Conservation (phyloP, 2,797 vertebrate genomes). For the Antrozous pallidus region DNA sequence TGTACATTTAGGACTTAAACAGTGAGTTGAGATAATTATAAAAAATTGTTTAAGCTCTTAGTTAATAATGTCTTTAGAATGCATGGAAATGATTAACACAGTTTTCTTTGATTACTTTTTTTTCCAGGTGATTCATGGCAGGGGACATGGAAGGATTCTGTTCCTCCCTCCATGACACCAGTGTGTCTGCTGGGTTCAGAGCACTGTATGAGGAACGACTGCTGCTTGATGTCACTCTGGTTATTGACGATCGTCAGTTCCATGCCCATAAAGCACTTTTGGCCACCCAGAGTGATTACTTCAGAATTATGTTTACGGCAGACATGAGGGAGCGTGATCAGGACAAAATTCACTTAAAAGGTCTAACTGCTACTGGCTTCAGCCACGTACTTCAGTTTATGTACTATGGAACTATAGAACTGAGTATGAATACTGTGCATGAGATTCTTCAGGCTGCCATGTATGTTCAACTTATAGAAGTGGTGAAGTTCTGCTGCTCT, state of each 20-base stretch:
- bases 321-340: constrained; percentile 99
- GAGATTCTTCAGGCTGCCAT: constrained; percentile 99
- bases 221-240: constrained; percentile 94
- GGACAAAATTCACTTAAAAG: constrained; percentile 99
- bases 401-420: constrained; percentile 99
- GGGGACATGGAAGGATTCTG: constrained; percentile 99
- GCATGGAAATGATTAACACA: constrained; percentile 74
- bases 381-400: constrained; percentile 98
- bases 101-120: constrained; percentile 79
- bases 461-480: constrained; percentile 99
- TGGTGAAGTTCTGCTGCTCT: constrained; percentile 99
- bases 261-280: constrained; percentile 99
- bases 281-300: constrained; percentile 99
- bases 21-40: constrained; percentile 54
- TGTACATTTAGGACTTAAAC: constrained; percentile 34
- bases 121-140: constrained; percentile 96
- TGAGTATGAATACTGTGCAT: constrained; percentile 98
- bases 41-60: constrained; percentile 65
- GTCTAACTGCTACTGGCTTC: constrained; percentile 97
- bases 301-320: constrained; percentile 99
- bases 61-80: constrained; percentile 70
- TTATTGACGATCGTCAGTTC: constrained; percentile 99
- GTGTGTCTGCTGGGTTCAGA: constrained; percentile 98
- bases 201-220: constrained; percentile 98
- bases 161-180: constrained; percentile 98